Evolutionary conservation across 2,113 vertebrate species (phyloP), one percentile per base, ranked within the genome.

Genomic region (Phaethornis superciliosus): DNA sequence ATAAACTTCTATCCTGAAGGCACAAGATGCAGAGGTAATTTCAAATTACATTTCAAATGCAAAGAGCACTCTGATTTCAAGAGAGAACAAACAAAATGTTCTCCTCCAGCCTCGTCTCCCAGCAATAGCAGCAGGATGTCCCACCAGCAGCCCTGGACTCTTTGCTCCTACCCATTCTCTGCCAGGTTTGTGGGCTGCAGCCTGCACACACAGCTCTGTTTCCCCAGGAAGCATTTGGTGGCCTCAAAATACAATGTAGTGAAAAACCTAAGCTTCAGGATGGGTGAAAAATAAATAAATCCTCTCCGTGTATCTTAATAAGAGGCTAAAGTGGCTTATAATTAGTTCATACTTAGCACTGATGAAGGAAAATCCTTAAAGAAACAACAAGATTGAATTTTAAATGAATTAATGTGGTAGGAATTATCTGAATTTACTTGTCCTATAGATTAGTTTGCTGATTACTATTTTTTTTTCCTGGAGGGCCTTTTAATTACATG

Each of bases 401-500:
- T 83, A 86, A 92, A 72, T 0, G 1, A 87, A 79, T 79, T 44
- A 89, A 87, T 54, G 77, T 81, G 65, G 37, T 23, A 26, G 49
- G 33, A 82, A 75, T 5, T 26, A 69, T 85, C 86, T 84, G 33
- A 49, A 2, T 60, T 92, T 63, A 46, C 59, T 85, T 58, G 63
- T 80, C 75, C 84, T 81, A 85, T 81, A 56, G 75, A 91, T 89
- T 88, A 78, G 67, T 89, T 95, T 78, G 85, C 87, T 89, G 69
- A 87, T 59, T 27, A 12, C 18, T 71, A 63, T 49, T 65, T 52
- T 60, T 71, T 71, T 71, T 68, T 80, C 87, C 79, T 91, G 28
- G 47, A 95, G 92, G 91, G 64, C 68, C 72, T 85, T 94, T 96
- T 88, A 96, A 97, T 96, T 95, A 88, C 52, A 74, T 87, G 71